phyloP scores from a whole-genome alignment of 2,113 vertebrate species.

The Edolisoma coerulescens region DNA sequence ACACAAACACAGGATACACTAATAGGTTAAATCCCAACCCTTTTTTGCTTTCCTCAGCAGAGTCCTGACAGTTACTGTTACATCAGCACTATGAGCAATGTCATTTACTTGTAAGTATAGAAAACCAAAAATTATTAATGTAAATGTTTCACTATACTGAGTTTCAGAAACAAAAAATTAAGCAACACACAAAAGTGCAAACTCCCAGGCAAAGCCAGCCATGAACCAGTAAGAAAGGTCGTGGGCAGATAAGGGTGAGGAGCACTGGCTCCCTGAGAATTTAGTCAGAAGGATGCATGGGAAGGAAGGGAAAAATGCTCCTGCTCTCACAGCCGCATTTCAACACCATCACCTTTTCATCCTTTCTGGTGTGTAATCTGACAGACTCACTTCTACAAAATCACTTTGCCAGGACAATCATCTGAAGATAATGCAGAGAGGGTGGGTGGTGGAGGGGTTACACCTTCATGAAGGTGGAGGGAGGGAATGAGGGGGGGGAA shows the following conservation, averaged over 20 bases:
- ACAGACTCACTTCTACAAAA: neutral
- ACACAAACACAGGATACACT: neutral
- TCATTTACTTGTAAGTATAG: neutral
- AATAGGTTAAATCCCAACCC: neutral
- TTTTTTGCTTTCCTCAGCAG: slow-evolving; percentile 1
- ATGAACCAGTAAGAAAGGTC: neutral
- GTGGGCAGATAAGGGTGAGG: neutral
- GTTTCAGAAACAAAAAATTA: neutral
- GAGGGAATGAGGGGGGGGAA: neutral
- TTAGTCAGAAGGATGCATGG: neutral
- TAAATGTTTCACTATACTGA: neutral
- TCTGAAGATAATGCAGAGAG: neutral
- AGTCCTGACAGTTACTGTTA: neutral
- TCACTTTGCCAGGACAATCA: neutral
- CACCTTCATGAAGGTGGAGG: neutral
- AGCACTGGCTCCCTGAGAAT: neutral
- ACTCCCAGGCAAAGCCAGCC: neutral
- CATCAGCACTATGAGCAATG: neutral
- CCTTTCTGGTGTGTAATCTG: neutral
- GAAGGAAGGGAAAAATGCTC: neutral
- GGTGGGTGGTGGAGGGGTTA: neutral
- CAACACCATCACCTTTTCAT: neutral
- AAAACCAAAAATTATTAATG: neutral
- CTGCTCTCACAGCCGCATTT: neutral
- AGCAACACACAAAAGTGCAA: neutral